Evolutionary conservation across 1,140 invertebrate genomes (phyloP), one percentile per base, ranked within the genome.

Genomic region (Sycobia sp.): DNA sequence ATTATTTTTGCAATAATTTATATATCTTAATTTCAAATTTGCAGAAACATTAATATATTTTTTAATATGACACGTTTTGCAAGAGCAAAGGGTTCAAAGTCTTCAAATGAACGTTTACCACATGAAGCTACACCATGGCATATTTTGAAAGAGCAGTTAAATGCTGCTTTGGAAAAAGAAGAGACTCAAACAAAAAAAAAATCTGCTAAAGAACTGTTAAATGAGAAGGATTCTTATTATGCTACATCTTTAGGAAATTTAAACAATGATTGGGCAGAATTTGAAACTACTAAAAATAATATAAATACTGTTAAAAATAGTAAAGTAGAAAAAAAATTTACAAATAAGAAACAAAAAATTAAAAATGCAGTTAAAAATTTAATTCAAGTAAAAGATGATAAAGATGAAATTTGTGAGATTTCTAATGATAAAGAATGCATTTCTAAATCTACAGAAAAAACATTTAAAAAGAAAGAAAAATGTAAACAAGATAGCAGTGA

Each of bases 41-140:
- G 1, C 20, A 32, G 22, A 32, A 1, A 13, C 14, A 53, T 23
- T 43, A n/a, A 36, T 23, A n/a, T 39, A 59, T 18, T 7, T 10
- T 39, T 22, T 25, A 49, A 51, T 25, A 92, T 92, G 90, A 90
- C 89, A 18, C 81, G 90, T 67, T 91, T 87, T 83, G 87, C 90
- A 50, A 79, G 90, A 78, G 85, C 88, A 0, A 88, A 86, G 73
- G 90, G 90, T 20, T 90, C 89, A 0, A 91, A 91, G 78, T 79
- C 88, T 1, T 90, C 89, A 10, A 91, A 91, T 71, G 84, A 88
- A 72, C 85, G 83, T 68, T 64, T 86, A 22, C 86, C 87, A 1
- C 86, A 90, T 77, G 84, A 88, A 59, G 79, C 88, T 44, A 91
- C 90, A 34, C 85, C 89, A 72, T 92, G 90, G 90, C 79, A 83